Evolutionary conservation across 2,888 invertebrate species (phyloP).

Genomic region (Spatulosminthurus flaviceps): DNA sequence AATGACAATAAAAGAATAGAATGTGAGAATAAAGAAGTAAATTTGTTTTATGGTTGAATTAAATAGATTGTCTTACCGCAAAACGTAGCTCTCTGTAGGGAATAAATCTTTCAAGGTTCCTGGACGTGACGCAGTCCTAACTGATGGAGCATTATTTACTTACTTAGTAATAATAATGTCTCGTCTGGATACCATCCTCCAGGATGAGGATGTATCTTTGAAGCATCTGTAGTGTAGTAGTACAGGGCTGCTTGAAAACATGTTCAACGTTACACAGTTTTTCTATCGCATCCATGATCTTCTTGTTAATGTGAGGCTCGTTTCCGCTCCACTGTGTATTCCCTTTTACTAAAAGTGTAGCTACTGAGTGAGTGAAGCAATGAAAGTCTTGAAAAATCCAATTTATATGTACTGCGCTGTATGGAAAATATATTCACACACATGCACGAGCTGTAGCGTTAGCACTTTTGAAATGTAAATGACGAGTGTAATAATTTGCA

Average conservation of each 20-base stretch:
- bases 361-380: too few relatives aligned
- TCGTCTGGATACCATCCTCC: neutral
- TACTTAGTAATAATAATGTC: too few relatives aligned
- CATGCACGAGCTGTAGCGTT: too few relatives aligned
- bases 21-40: neutral
- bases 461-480: too few relatives aligned
- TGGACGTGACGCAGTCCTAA: neutral
- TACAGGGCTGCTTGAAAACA: neutral
- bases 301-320: neutral
- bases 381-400: too few relatives aligned
- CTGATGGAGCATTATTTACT: neutral
- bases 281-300: conserved; percentile 1
- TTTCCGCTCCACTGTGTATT: neutral
- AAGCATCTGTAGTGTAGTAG: too few relatives aligned
- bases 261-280: too few relatives aligned
- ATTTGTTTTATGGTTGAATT: conserved; percentile 9
- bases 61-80: conserved; percentile 3
- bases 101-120: neutral
- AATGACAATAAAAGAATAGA: neutral
- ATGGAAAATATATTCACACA: too few relatives aligned
- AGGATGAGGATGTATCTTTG: neutral
- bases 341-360: too few relatives aligned
- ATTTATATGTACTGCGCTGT: too few relatives aligned
- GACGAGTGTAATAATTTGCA: too few relatives aligned
- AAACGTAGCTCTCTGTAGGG: neutral